Percentiles rank a stretch among this genome's conserved stretches.
These are phyloP conservation scores for Bettongia penicillata DNA, from an alignment of 2,113 vertebrate genomes.

Conservation along the genomic window DNA sequence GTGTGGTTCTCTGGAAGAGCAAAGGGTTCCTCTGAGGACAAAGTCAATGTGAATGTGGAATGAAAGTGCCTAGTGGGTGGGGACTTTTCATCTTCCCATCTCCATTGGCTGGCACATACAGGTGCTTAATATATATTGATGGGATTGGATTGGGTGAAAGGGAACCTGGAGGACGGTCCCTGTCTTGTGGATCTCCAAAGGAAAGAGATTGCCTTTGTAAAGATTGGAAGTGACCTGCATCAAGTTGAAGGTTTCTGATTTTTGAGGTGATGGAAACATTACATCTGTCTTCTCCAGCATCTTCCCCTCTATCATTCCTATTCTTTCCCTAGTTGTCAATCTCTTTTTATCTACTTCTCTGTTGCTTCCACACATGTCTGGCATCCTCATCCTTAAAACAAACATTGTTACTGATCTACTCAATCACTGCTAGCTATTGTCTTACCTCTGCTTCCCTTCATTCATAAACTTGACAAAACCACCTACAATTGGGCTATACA, in stretches of 20 bases:
- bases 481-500: not conserved
- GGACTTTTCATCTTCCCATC: not conserved
- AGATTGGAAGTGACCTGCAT: not conserved
- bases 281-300: not conserved
- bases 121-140: not conserved
- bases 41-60: not conserved
- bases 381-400: not conserved
- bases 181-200: not conserved
- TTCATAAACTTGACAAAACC: not conserved
- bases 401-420: not conserved
- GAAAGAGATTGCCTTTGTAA: not conserved
- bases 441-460: not conserved
- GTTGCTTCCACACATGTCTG: not conserved
- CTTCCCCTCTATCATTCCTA: not conserved
- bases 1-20: not conserved
- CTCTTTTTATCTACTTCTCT: not conserved
- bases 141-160: not conserved
- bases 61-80: not conserved
- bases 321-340: not conserved
- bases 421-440: not conserved
- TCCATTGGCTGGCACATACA: not conserved
- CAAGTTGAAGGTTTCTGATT: not conserved
- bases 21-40: not conserved
- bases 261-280: not conserved
- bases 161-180: not conserved